Base-by-base conservation (phyloP, 2,888 invertebrate genomes). In the Acanthococcus lagerstroemiae region DNA sequence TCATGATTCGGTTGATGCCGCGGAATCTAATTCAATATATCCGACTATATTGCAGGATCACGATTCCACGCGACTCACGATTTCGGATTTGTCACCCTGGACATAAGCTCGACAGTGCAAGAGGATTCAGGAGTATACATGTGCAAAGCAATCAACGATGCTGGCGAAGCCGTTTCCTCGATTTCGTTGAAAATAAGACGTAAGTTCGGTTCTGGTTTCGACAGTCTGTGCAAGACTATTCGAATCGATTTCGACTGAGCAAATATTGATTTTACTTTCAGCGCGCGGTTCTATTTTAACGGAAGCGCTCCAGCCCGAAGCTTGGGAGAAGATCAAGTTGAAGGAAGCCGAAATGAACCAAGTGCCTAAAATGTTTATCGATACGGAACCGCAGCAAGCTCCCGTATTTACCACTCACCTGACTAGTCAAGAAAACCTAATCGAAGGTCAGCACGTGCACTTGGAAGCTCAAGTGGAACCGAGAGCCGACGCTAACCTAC, bases 331-430 rank as follows among this genome's bases (percentile, higher is more conserved):
- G 78, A 94, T 92, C 72, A 89, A 88, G 74, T 79, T 88, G 30
- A 90, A 93, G 75, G 95, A 95, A 80, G 90, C 91, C 15, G 90
- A 91, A 69, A 89, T 90, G 88, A 90, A 90, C 75, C 87, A 85
- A 75, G 90, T 90, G 45, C 90, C 91, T 1, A 87, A 89, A 77
- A 88, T 88, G 86, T 90, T 90, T 75, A 82, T 89, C 21, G 91
- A 91, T 73, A 83, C 86, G 3, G 85, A 87, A 67, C 88, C 88
- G 1, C 89, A 89, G 74, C 90, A 94, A 77, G 91, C 95, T 55
- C 95, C 95, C 25, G 92, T 94, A n/a, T 95, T 95, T 74, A 94
- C 92, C 3, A 92, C 90, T 24, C 94, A 95, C 74, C 81, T 95
- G 61, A 84, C 88, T 77, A 88, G 88, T 76, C 84, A 82, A 73